Percentiles rank a stretch among this genome's conserved stretches.
Evolutionary conservation across 2,888 invertebrate genomes (phyloP).

Genomic region (Drosophila nr. perissopoda): DNA sequence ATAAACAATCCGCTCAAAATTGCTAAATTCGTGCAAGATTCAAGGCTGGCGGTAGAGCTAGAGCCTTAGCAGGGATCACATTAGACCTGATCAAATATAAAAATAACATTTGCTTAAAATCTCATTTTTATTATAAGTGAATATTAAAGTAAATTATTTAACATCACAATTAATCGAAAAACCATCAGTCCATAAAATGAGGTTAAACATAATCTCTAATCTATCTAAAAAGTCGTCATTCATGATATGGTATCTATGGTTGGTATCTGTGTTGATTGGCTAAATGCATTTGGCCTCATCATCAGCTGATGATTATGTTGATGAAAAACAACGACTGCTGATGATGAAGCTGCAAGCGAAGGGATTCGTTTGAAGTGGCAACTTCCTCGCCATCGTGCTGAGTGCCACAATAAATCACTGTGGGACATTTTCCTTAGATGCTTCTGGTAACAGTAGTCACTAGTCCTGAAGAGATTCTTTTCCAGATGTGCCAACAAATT

Average conservation of each 20-base stretch:
- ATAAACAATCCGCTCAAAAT: not conserved
- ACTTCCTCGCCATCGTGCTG: conserved; percentile 43
- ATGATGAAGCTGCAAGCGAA: conserved; percentile 44
- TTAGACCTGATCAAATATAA: not conserved
- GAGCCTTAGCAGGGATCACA: not conserved
- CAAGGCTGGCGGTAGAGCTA: not conserved
- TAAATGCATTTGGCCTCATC: conserved; percentile 12
- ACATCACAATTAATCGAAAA: not conserved
- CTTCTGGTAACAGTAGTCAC: conserved; percentile 6
- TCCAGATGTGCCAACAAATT: not conserved
- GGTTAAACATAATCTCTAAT: not conserved
- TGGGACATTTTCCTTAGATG: conserved; percentile 67
- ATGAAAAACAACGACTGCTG: conserved; percentile 26
- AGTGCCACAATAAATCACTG: conserved; percentile 74
- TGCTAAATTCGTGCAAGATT: not conserved
- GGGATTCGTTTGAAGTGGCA: conserved; percentile 37
- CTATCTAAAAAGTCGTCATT: not conserved
- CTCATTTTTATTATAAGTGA: not conserved
- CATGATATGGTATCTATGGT: not conserved
- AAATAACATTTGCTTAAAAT: not conserved
- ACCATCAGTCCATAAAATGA: not conserved
- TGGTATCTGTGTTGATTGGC: conserved; percentile 20
- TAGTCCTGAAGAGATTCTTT: not conserved
- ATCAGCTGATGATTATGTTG: conserved; percentile 27
- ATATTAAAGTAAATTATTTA: not conserved